A percentile compares a stretch with the other conserved stretches of the same genome.
Conservation (phyloP, 2,888 invertebrate species). For the Agonopterix heracliana region DNA sequence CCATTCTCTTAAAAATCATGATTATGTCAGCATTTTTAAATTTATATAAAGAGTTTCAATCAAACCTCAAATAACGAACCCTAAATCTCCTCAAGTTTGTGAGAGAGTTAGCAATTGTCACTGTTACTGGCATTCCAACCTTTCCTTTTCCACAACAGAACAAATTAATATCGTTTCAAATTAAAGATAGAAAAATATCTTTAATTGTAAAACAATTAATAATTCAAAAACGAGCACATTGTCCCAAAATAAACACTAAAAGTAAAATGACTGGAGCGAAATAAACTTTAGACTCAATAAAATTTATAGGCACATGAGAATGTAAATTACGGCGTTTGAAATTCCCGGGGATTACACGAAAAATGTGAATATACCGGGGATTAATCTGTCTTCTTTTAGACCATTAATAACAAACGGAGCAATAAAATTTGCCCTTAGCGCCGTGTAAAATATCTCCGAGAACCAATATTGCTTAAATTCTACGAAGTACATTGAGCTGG, state of each 20-base stretch:
- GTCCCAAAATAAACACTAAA: not conserved
- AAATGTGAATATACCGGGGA: constrained; percentile 5
- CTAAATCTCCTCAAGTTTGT: no score
- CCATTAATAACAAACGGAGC: constrained; percentile 44
- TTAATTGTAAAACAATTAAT: not conserved
- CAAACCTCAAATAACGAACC: no score
- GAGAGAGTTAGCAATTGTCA: no score
- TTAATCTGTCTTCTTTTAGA: constrained; percentile 17
- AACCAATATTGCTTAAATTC: constrained; percentile 54
- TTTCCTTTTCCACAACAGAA: no score
- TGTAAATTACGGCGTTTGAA: not conserved
- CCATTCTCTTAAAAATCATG: no score
- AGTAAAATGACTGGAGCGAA: not conserved
- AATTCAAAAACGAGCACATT: not conserved
- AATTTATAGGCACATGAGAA: constrained; percentile 2
- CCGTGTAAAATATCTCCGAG: constrained; percentile 42
- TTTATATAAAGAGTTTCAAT: no score
- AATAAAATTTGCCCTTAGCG: constrained; percentile 31
- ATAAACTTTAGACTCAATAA: not conserved
- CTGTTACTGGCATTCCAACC: no score
- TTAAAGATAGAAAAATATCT: no score
- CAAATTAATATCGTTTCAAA: not conserved
- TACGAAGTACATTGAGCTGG: constrained; percentile 6
- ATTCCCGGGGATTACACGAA: not conserved
- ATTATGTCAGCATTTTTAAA: no score